Base-by-base conservation (phyloP, 2,888 invertebrate species). In the Hyles lineata region DNA sequence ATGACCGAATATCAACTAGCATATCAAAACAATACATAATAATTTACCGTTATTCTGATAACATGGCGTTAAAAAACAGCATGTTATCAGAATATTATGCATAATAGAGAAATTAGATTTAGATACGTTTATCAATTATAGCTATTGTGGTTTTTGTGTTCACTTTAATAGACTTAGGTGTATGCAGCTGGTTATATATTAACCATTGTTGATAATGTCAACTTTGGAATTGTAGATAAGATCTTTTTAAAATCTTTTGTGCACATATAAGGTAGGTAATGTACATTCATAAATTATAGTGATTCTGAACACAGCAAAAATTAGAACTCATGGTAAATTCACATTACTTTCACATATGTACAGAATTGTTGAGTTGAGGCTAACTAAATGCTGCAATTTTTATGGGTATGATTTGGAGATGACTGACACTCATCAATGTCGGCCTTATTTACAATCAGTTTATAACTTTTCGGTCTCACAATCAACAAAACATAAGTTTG, bases 101-200 rank as follows among this genome's bases (percentile, higher is more conserved):
- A 55, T 55, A n/a, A 55, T 55, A 55, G 55, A n/a, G 55, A 55
- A 55, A n/a, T n/a, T 55, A 55, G 55, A n/a, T 55, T 19, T n/a
- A n/a, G n/a, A n/a, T 55, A n/a, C 17, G 55, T 55, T 17, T 55
- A n/a, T n/a, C 55, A 55, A 55, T 19, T n/a, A 55, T n/a, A 55
- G 19, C n/a, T 43, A 43, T 43, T 55, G 55, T 17, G 19, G 17
- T 55, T 55, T 19, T 55, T 55, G 55, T 55, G 6, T 55, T 55
- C n/a, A 4, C n/a, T 55, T 19, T 55, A 55, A 55, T 19, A 55
- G 55, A 55, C 17, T 32, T 61, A 29, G 17, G 5, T 4, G 25
- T 15, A 61, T 6, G 25, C 61, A 61, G 61, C 29, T 61, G 29
- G 25, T 29, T 29, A 61, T 32, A 61, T 29, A 61, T 19, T 29